Evolutionary conservation across 53 echinoderm and acorn worm species (phyloP).

Genomic region (Astropecten irregularis): DNA sequence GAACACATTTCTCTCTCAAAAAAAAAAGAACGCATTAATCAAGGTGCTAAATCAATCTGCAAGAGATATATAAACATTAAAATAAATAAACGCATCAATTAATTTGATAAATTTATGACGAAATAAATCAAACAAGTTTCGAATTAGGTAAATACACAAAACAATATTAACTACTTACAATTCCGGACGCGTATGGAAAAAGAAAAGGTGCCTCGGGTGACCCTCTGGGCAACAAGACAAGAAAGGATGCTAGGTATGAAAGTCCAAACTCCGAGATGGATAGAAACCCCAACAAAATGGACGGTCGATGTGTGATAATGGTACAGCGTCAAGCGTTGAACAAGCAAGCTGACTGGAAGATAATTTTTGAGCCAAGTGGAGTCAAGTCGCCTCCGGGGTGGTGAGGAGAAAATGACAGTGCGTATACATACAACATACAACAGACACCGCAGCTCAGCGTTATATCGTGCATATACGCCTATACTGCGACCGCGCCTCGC

Average conservation of each 20-base stretch:
- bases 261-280: conserved; percentile 32
- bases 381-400: conserved; percentile 27
- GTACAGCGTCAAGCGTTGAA: background rate
- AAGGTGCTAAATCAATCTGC: background rate
- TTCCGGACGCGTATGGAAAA: conserved; percentile 6
- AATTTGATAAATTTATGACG: background rate
- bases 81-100: background rate
- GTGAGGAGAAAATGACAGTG: no score
- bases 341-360: background rate
- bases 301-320: no score
- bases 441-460: no score
- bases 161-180: conserved; percentile 26
- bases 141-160: background rate
- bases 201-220: background rate
- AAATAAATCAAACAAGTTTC: background rate
- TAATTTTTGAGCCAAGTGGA: conserved; percentile 11
- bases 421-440: no score
- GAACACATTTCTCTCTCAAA: no score
- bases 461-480: background rate
- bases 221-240: background rate
- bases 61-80: background rate
- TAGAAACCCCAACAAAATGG: background rate
- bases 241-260: conserved; percentile 15
- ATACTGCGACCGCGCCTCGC: background rate
- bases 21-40: no score